Evolutionary conservation across 1,140 invertebrate genomes (phyloP).

Genomic region (Rhopalosiphum maidis): DNA sequence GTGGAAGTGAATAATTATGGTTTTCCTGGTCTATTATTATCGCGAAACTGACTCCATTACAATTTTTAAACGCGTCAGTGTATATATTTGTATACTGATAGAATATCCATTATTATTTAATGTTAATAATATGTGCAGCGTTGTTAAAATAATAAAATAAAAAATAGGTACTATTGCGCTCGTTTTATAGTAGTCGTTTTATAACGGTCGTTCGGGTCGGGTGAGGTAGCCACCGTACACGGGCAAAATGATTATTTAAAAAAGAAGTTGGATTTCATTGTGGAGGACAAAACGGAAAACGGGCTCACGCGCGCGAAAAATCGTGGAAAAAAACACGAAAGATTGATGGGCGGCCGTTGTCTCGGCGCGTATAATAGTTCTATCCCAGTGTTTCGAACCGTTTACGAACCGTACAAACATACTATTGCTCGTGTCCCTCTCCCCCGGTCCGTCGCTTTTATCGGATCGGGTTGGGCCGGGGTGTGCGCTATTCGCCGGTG

Average conservation of each 20-base stretch:
- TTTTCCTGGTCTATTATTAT: too few relatives aligned
- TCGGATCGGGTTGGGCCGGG: not conserved
- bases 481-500: not conserved
- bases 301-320: not conserved
- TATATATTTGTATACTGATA: too few relatives aligned
- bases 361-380: not conserved
- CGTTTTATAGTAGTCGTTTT: not conserved
- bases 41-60: too few relatives aligned
- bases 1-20: too few relatives aligned
- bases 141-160: not conserved
- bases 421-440: not conserved
- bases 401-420: slow-evolving; percentile 22
- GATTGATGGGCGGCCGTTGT: slow-evolving; percentile 31
- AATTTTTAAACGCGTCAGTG: too few relatives aligned
- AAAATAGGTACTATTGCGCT: not conserved
- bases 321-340: not conserved
- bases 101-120: too few relatives aligned
- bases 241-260: not conserved
- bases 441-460: not conserved
- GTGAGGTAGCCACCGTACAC: not conserved
- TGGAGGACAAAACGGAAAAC: not conserved
- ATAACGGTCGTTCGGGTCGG: not conserved
- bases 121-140: too few relatives aligned
- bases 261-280: not conserved
- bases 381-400: not conserved